Base-by-base conservation (phyloP, 2,797 vertebrate species). In the Sparidentex hasta region DNA sequence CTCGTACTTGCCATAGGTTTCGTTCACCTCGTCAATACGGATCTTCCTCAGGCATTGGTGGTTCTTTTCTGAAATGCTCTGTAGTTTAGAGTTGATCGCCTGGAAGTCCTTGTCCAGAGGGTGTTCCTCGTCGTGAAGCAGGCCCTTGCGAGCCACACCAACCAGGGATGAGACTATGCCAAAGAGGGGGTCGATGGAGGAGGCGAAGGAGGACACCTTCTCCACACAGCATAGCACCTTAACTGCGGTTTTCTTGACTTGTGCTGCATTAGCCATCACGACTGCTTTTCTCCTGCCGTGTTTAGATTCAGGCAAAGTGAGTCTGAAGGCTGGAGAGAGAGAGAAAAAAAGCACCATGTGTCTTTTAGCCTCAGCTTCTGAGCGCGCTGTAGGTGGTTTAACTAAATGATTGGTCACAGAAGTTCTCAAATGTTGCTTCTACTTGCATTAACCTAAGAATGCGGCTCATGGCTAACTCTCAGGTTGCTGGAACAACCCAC, bases 101-200 rank as follows among this genome's bases (percentile, higher is more conserved):
- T 92, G 82, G 71, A 96, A 96, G 78, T 95, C 94, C 50, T 93
- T 89, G 41, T 94, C 92, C 55, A 93, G 76, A 69, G 87, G 65
- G 0, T 96, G 82, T 11, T 55, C 80, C 78, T 95, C 89, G 1
- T 96, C 90, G 0, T 85, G 80, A 6, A 58, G 44, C 50, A 96
- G 86, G 63, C 95, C 94, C 71, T 94, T 95, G 52, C 93, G 94
- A 25, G 93, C 94, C 25, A 96, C 86, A 4, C 92, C 88, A 1
- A 96, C 93, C 78, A 96, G 71, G 43, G 95, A 93, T 23, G 95
- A 93, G 71, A 96, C 95, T 0, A 96, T 85, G 65, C 95, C 95
- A 29, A 96, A 96, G 50, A 96, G 88, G 20, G 96, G 96, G 78
- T 96, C 85, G 5, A 96, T 93, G 68, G 95, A 95, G 27, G 95